Evolutionary conservation across 2,797 vertebrate species (phyloP).

Genomic region (Urocyon cinereoargenteus): DNA sequence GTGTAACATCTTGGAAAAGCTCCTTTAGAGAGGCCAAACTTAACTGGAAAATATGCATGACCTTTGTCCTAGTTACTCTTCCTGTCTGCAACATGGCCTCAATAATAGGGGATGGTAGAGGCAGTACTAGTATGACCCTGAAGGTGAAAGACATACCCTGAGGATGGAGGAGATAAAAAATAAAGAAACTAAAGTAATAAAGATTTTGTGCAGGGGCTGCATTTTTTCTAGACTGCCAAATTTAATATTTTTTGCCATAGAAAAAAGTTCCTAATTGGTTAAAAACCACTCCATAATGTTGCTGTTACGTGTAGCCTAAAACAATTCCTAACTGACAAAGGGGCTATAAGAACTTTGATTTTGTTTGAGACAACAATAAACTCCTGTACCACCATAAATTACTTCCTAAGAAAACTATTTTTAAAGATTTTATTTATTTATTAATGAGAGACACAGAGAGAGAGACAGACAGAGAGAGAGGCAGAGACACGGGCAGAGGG

Average conservation of each 20-base stretch:
- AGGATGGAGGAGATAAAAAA: not conserved
- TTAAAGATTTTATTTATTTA: too few relatives aligned
- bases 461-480: too few relatives aligned
- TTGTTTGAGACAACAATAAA: not conserved
- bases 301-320: not conserved
- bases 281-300: not conserved
- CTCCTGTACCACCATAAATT: not conserved
- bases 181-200: not conserved
- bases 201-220: not conserved
- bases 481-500: too few relatives aligned
- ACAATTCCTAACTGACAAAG: not conserved
- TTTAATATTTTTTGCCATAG: not conserved
- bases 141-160: not conserved
- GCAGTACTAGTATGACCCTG: not conserved
- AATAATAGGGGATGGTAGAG: too few relatives aligned
- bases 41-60: not conserved
- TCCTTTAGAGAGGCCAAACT: not conserved
- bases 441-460: too few relatives aligned
- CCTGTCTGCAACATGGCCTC: not conserved
- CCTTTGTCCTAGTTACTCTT: not conserved
- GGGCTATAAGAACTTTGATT: not conserved
- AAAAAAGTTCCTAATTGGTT: too few relatives aligned
- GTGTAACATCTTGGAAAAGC: not conserved
- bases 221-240: not conserved
- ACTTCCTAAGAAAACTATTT: not conserved